Conservation (phyloP, 2,113 vertebrate species). For the Carollia perspicillata region DNA sequence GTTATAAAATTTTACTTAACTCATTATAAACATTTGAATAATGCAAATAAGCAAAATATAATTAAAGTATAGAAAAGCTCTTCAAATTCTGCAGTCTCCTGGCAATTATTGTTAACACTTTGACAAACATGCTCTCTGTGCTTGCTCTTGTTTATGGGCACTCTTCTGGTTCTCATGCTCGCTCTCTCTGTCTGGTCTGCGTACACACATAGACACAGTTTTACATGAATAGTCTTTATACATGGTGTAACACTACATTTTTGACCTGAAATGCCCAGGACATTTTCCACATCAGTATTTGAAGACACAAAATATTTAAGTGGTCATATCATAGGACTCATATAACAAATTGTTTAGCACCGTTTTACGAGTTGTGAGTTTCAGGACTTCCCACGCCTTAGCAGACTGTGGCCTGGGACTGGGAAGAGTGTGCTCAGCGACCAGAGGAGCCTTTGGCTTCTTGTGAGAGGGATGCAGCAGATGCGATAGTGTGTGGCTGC, state of each 20-base stretch:
- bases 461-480: background rate
- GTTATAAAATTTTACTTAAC: background rate
- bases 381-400: background rate
- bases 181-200: background rate
- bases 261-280: background rate
- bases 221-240: background rate
- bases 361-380: background rate
- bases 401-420: background rate
- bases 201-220: background rate
- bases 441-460: background rate
- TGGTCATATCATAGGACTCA: background rate
- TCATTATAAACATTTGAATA: slow-evolving; percentile 33
- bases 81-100: background rate
- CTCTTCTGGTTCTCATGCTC: background rate
- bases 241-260: background rate
- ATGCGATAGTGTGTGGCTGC: background rate
- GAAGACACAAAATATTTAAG: background rate
- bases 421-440: background rate
- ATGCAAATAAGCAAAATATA: slow-evolving; percentile 3
- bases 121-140: background rate
- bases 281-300: background rate
- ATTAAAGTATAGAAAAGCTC: background rate
- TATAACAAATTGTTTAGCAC: background rate
- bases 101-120: background rate
- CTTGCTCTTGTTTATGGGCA: background rate